phyloP scores from a whole-genome alignment of 2,888 invertebrate genomes.

The Drosophila incognita region DNA sequence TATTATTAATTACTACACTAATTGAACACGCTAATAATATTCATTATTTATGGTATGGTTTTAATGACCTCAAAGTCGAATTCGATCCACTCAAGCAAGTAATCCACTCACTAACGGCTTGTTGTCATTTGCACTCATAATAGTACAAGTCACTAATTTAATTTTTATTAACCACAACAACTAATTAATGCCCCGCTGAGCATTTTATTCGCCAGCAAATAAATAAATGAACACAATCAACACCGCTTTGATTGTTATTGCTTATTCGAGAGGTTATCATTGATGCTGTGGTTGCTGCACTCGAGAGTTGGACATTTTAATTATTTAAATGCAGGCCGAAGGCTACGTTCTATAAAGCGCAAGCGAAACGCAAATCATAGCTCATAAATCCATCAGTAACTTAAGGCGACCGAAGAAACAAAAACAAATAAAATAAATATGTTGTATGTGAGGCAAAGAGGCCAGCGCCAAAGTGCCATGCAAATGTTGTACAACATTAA shows the following conservation, averaged over 20 bases:
- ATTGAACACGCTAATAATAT: constrained; percentile 36
- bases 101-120: constrained; percentile 3
- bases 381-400: constrained; percentile 81
- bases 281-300: constrained; percentile 23
- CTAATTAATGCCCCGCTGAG: constrained; percentile 78
- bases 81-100: constrained; percentile 9
- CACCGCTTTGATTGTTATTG: constrained; percentile 50
- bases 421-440: constrained; percentile 36
- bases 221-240: constrained; percentile 57
- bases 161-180: constrained; percentile 78
- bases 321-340: constrained; percentile 80
- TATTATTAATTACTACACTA: constrained; percentile 38
- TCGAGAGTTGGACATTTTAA: constrained; percentile 72
- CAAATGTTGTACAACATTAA: constrained; percentile 78
- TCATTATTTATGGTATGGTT: constrained; percentile 22
- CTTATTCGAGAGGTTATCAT: constrained; percentile 27
- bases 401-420: constrained; percentile 21
- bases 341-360: constrained; percentile 59
- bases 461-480: constrained; percentile 73
- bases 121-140: constrained; percentile 54
- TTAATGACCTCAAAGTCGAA: constrained; percentile 35
- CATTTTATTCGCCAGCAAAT: constrained; percentile 40
- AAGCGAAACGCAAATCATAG: constrained; percentile 69
- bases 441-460: constrained; percentile 37
- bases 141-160: constrained; percentile 74